phyloP scores from a whole-genome alignment of 2,797 vertebrate genomes.

The Scarus forsteni region DNA sequence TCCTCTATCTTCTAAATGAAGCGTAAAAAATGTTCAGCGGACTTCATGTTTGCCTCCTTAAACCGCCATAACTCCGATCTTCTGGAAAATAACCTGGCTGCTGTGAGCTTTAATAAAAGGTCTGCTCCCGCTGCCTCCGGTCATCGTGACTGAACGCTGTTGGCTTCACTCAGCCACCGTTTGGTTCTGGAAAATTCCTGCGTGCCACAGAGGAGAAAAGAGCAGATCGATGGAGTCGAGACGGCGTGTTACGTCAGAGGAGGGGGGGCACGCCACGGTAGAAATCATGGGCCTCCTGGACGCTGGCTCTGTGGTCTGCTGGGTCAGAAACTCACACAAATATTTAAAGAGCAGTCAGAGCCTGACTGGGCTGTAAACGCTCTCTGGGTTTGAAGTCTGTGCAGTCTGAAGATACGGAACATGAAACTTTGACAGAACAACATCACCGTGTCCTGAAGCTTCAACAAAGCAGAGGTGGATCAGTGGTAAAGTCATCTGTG shows the following conservation, averaged over 20 bases:
- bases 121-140: neutral
- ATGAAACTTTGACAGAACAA: too few species aligned
- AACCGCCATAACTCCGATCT: constrained; percentile 9
- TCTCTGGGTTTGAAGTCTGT: neutral
- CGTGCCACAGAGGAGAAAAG: constrained; percentile 33
- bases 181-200: constrained; percentile 50
- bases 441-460: too few species aligned
- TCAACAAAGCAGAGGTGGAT: too few species aligned
- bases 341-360: neutral
- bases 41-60: constrained; percentile 21
- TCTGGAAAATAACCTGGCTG: constrained; percentile 14
- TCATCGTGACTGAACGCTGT: constrained; percentile 35
- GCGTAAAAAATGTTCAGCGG: constrained; percentile 29
- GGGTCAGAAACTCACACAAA: neutral
- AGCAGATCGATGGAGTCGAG: constrained; percentile 34
- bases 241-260: constrained; percentile 40
- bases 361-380: neutral
- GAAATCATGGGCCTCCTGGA: constrained; percentile 3
- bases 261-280: constrained; percentile 43
- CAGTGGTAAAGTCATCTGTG: too few species aligned
- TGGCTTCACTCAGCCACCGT: constrained; percentile 25
- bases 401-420: too few species aligned
- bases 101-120: constrained; percentile 23
- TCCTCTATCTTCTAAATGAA: constrained; percentile 34
- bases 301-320: constrained; percentile 6